phyloP scores from a whole-genome alignment of 2,113 vertebrate genomes.

The Hyperoodon ampullatus region DNA sequence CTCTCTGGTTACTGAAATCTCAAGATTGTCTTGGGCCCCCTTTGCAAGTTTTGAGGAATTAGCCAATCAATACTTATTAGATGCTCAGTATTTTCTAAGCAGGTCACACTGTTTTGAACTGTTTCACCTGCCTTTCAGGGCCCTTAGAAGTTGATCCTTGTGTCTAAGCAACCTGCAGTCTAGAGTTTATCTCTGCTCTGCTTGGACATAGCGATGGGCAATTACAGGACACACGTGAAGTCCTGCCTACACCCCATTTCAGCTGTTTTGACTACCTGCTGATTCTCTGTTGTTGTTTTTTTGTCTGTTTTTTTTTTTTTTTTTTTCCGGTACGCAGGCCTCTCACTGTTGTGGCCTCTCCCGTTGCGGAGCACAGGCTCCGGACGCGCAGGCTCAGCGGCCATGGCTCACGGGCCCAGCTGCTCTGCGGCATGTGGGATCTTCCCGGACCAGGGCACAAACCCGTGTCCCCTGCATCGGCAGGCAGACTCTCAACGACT shows the following conservation, averaged over 20 bases:
- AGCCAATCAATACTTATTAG: not conserved
- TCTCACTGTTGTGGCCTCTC: too few species aligned
- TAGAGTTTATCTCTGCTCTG: not conserved
- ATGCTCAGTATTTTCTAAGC: not conserved
- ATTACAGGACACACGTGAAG: not conserved
- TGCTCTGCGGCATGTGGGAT: too few species aligned
- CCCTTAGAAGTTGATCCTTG: not conserved
- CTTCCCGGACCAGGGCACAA: too few species aligned
- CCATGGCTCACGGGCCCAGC: too few species aligned
- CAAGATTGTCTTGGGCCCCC: not conserved
- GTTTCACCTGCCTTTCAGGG: not conserved
- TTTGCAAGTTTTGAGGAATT: not conserved
- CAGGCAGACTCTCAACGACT: too few species aligned
- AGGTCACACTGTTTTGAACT: not conserved
- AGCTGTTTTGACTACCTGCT: not conserved
- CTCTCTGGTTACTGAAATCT: not conserved
- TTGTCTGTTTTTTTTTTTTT: too few species aligned
- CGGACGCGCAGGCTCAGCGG: too few species aligned
- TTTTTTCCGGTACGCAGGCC: too few species aligned
- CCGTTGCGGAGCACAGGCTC: too few species aligned
- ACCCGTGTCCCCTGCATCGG: too few species aligned
- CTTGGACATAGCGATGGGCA: not conserved
- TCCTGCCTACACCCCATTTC: not conserved
- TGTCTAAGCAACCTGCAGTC: not conserved
- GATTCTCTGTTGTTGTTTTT: not conserved